Base-by-base conservation (phyloP, 2,888 invertebrate genomes). In the Tortrix viridana region DNA sequence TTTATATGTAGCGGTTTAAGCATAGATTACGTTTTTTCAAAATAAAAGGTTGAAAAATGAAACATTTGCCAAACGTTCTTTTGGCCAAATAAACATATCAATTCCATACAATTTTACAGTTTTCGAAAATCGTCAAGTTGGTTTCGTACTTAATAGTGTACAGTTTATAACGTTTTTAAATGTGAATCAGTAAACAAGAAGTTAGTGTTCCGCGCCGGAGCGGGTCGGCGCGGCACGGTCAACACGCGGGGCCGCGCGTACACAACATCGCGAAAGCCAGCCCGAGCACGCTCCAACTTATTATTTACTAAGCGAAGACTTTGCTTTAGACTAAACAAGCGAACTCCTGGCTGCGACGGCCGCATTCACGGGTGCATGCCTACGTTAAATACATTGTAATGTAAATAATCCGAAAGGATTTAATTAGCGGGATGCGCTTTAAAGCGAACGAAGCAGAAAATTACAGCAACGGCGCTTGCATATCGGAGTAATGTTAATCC, bases 251-350 rank as follows among this genome's bases (percentile, higher is more conserved):
- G 73, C 73, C 77, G 74, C 75, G 75, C 76, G 81, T 82, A 86
- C 80, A 85, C 66, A 71, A 71, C 80, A 81, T 77, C 73, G 80
- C 75, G 73, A 82, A 81, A 85, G 77, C 75, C 78, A 76, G 76
- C 77, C 75, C 71, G 66, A 74, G 75, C 74, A 74, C 69, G 72
- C 68, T 76, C 71, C 72, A 81, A 82, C 81, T 82, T 76, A 77
- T 80, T 85, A 86, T 86, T 85, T 83, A 79, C 81, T 65, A 72
- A 78, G 74, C 70, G 74, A 80, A 79, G 76, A 72, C 76, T 75
- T 74, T 69, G 76, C 78, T 82, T 72, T 74, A 72, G 73, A 76
- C 80, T 77, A 80, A 79, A 77, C 77, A 80, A 84, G 76, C 77
- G 74, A 74, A 78, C 78, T 81, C 75, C 76, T 80, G 77, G 63